Evolutionary conservation across 2,113 vertebrate genomes (phyloP).

Genomic region (Clarias gariepinus): DNA sequence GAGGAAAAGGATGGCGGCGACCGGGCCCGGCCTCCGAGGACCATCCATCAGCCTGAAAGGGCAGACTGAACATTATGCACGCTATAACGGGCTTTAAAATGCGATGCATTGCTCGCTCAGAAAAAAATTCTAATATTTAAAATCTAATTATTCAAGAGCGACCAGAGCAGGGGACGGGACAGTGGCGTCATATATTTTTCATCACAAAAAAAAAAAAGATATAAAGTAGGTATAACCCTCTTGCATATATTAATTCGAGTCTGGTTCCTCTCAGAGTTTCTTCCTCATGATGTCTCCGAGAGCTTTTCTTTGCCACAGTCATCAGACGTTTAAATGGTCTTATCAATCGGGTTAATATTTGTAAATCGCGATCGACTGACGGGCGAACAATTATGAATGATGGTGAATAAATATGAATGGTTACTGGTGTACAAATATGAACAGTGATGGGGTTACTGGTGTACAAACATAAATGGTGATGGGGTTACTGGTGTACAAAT

Average conservation of each 20-base stretch:
- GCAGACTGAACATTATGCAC: not conserved
- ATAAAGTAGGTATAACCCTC: not conserved
- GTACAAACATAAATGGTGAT: too few relatives aligned
- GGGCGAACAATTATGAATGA: too few relatives aligned
- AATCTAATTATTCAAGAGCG: not conserved
- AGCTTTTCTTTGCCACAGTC: too few relatives aligned
- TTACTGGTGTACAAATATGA: too few relatives aligned
- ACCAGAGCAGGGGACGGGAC: not conserved
- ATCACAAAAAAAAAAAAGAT: not conserved
- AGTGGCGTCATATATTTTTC: not conserved
- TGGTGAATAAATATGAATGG: too few relatives aligned
- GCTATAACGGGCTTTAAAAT: not conserved
- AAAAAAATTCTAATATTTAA: not conserved
- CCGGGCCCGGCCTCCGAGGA: not conserved
- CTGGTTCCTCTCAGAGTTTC: not conserved
- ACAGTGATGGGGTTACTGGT: too few relatives aligned
- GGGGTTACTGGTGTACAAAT: too few relatives aligned
- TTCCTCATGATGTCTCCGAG: too few relatives aligned
- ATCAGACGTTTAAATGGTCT: too few relatives aligned
- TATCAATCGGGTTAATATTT: too few relatives aligned
- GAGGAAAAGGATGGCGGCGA: slow-evolving; percentile 62
- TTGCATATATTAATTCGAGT: not conserved
- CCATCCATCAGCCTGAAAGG: slow-evolving; percentile 4
- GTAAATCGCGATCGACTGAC: too few relatives aligned
- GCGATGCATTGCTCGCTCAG: not conserved